phyloP scores from a whole-genome alignment of 2,113 vertebrate genomes.

The mouse (Mus musculus) region DNA sequence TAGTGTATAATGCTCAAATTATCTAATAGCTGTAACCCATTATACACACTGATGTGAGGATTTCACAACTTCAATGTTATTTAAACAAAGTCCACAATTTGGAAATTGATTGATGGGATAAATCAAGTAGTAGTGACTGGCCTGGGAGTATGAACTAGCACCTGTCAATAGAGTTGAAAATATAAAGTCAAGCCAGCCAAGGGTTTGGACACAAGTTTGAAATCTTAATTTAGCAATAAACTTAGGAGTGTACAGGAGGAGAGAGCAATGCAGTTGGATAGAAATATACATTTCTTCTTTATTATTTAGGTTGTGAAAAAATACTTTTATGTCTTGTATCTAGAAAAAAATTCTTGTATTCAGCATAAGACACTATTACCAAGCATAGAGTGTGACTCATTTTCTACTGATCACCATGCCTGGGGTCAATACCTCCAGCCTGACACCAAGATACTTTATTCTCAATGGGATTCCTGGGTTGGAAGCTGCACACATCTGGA shows the following conservation, averaged over 20 bases:
- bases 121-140: neutral
- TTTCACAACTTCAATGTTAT: neutral
- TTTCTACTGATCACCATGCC: neutral
- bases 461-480: conserved; percentile 59
- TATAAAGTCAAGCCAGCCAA: neutral
- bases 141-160: neutral
- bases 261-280: neutral
- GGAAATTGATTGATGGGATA: neutral
- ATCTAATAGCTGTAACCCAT: neutral
- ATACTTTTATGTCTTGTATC: neutral
- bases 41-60: neutral
- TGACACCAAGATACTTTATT: conserved; percentile 59
- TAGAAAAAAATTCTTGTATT: neutral
- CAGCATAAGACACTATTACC: neutral
- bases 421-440: conserved; percentile 13
- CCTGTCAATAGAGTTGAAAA: neutral
- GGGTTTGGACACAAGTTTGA: neutral
- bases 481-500: conserved; percentile 63
- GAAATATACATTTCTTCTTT: neutral
- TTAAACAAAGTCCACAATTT: neutral
- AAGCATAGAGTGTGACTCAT: neutral
- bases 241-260: neutral
- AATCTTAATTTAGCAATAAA: neutral
- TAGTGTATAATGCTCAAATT: neutral
- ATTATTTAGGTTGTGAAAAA: neutral